These are phyloP conservation scores for Vanessa tameamea DNA, from an alignment of 1,140 invertebrate species.

Conservation along the genomic window DNA sequence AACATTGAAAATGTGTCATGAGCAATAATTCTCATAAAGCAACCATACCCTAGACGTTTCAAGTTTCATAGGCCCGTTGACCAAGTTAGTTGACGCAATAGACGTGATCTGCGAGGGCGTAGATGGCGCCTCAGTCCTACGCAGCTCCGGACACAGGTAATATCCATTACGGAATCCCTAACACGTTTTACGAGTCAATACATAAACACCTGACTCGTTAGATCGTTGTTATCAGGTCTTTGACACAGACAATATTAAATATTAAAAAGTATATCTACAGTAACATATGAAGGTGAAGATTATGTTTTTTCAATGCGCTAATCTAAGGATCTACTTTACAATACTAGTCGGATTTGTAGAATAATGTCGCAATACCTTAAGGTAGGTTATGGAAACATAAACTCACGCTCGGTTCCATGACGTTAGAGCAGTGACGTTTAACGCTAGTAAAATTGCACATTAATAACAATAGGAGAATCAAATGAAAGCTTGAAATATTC, in stretches of 20 bases:
- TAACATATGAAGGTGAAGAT: background rate
- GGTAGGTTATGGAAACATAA: too few species aligned
- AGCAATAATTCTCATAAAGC: constrained; percentile 16
- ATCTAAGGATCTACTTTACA: too few species aligned
- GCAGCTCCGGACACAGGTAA: constrained; percentile 43
- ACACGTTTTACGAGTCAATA: constrained; percentile 33
- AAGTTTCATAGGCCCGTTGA: constrained; percentile 26
- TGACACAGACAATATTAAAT: background rate
- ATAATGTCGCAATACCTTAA: too few species aligned
- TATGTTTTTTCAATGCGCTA: too few species aligned
- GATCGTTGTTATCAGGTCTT: constrained; percentile 11
- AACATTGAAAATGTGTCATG: constrained; percentile 5
- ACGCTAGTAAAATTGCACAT: too few species aligned
- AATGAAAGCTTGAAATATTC: too few species aligned
- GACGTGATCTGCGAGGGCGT: constrained; percentile 44
- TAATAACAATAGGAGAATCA: too few species aligned
- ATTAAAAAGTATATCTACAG: background rate
- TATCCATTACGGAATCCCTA: constrained; percentile 41
- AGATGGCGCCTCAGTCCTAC: constrained; percentile 52
- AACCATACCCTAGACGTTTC: constrained; percentile 10
- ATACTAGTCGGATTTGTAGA: too few species aligned
- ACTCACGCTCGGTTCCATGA: too few species aligned
- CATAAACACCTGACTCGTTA: constrained; percentile 32
- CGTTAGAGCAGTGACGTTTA: too few species aligned
- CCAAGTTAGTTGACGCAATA: constrained; percentile 29